These are phyloP conservation scores for Sus cebifrons DNA, from an alignment of 2,797 vertebrate genomes.

Conservation along the genomic window DNA sequence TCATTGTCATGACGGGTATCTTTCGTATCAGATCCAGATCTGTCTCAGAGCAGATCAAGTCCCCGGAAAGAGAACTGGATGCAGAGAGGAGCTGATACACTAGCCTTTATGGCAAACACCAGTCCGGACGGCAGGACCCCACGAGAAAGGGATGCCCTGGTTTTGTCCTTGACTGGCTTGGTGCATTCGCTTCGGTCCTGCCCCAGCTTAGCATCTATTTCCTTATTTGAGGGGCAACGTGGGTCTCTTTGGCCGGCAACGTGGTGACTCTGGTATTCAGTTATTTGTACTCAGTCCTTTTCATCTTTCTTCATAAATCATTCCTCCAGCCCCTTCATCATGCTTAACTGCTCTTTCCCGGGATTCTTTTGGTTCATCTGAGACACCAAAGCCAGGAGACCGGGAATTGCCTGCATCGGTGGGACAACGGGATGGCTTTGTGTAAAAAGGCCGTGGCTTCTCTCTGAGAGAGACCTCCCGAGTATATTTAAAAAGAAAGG, in stretches of 20 bases:
- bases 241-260: not conserved
- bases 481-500: not conserved
- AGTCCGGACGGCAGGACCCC: not conserved
- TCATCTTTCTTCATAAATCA: conserved; percentile 54
- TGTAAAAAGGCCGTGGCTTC: not conserved
- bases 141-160: not conserved
- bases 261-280: too few species aligned
- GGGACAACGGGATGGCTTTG: not conserved
- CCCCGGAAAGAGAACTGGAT: not conserved
- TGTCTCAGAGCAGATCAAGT: conserved; percentile 20
- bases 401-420: not conserved
- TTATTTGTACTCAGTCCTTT: not conserved
- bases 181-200: not conserved
- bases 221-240: not conserved
- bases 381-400: conserved; percentile 3
- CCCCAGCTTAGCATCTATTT: not conserved
- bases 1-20: not conserved
- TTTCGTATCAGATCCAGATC: not conserved
- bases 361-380: conserved; percentile 22
- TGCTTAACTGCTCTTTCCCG: not conserved
- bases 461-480: not conserved
- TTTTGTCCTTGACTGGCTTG: not conserved
- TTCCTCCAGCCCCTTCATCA: conserved; percentile 15
- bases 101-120: not conserved
- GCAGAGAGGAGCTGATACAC: not conserved